Percentiles rank a stretch among this genome's conserved stretches.
These are phyloP conservation scores for Calliopum simillimum DNA, from an alignment of 2,888 invertebrate species.

Conservation along the genomic window DNA sequence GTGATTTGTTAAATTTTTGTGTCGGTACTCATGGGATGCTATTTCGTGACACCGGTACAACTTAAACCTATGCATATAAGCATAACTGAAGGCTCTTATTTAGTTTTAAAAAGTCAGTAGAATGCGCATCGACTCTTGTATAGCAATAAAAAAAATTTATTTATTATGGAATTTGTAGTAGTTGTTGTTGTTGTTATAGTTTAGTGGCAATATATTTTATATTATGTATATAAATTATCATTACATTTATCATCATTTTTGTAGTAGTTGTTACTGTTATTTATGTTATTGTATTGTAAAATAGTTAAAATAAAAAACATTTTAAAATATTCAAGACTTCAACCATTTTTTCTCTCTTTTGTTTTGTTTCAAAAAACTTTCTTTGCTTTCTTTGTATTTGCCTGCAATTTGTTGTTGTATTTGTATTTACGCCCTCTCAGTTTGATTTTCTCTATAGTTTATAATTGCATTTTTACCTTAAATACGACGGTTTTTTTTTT, in stretches of 20 bases:
- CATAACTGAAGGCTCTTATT: too few species aligned
- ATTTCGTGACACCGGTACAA: too few species aligned
- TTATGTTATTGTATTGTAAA: conserved; percentile 40
- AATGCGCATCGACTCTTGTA: conserved; percentile 33
- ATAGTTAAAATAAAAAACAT: conserved; percentile 38
- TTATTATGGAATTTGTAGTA: conserved; percentile 12
- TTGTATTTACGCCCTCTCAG: conserved; percentile 7
- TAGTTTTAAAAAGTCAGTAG: too few species aligned
- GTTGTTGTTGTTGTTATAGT: background rate
- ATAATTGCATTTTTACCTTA: conserved; percentile 37
- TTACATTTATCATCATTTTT: conserved; percentile 10
- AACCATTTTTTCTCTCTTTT: conserved; percentile 37
- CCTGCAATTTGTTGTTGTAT: conserved; percentile 7
- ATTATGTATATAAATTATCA: background rate
- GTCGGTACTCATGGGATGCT: too few species aligned
- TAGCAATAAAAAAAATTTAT: conserved; percentile 2
- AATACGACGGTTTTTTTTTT: conserved; percentile 42
- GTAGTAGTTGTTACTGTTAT: conserved; percentile 23
- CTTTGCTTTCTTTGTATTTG: conserved; percentile 32
- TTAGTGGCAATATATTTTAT: conserved; percentile 17
- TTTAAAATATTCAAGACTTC: conserved; percentile 38
- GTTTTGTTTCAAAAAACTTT: conserved; percentile 33
- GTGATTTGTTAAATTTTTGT: too few species aligned
- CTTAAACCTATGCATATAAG: too few species aligned
- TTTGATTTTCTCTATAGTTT: conserved; percentile 22